Base-by-base conservation (phyloP, 2,888 invertebrate species). In the Phaonia tiefii region DNA sequence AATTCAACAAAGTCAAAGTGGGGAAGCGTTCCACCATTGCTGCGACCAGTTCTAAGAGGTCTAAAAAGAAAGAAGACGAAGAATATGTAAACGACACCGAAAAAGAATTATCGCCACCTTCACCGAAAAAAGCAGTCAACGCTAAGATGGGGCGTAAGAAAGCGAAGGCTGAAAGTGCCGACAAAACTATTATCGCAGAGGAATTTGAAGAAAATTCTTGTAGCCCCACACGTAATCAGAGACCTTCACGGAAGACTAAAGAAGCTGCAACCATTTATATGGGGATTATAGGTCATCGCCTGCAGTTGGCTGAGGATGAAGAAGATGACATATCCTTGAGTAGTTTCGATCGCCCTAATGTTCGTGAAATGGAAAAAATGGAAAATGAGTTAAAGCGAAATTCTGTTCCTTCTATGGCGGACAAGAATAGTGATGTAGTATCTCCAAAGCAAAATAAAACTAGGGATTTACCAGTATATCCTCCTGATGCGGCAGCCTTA, bases 251-350 rank as follows among this genome's bases (percentile, higher is more conserved):
- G 42, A 95, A 95, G 89, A 95, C 95, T 0, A 95, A 95, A 89
- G 95, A 95, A 89, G 95, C 95, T 25, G 95, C 95, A 1, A 93
- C 95, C 7, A 92, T 95, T 72, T 95, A 94, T 84, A 94, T 95
- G 94, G 95, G 95, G 86, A 93, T 95, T 82, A 91, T 95, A 63
- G 94, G 94, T 2, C 93, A 94, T 84, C 94, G 94, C 87, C 90
- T 95, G 67, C 93, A 93, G 20, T 92, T 93, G 83, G 93, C 93
- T 26, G 92, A 93, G 76, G 90, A 93, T 25, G 93, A 93, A 82
- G 94, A 93, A 37, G 94, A 94, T 85, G 93, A 93, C 85, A 86
- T 92, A 11, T 94, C 94, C 0, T 89, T 94, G 25, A 93, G 93
- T 84, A 94, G 94, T 88, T 94, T 93, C 88, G 94, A 94, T 85